These are phyloP conservation scores for Nephila pilipes DNA, from an alignment of 1,140 invertebrate species.

Conservation along the genomic window DNA sequence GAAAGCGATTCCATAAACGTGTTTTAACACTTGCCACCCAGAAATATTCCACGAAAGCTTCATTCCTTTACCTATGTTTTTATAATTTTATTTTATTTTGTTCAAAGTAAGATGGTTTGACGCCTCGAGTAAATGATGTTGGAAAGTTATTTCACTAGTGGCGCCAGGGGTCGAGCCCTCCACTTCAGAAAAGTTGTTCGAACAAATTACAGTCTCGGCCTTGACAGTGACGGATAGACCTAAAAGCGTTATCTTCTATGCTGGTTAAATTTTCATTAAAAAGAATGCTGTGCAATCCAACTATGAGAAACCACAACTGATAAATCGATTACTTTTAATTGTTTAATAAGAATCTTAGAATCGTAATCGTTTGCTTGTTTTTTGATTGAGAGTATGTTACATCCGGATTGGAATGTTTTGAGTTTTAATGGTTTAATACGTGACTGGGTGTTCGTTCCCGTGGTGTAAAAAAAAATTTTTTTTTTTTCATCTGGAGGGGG, in stretches of 20 bases:
- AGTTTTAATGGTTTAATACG: too few relatives aligned
- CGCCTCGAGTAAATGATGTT: constrained; percentile 31
- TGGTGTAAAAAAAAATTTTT: too few relatives aligned
- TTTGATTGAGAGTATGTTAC: background rate
- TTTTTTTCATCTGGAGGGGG: too few relatives aligned
- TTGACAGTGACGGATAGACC: constrained; percentile 6
- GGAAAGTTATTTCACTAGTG: background rate
- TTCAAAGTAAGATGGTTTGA: background rate
- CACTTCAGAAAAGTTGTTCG: constrained; percentile 15
- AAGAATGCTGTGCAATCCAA: background rate
- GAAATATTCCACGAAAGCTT: background rate
- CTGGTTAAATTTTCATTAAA: background rate
- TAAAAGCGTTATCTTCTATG: background rate
- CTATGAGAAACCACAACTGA: background rate
- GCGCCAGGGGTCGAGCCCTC: background rate
- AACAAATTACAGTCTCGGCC: constrained; percentile 27
- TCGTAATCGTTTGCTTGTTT: background rate
- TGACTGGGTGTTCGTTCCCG: too few relatives aligned
- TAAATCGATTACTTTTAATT: constrained; percentile 30
- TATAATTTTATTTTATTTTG: background rate
- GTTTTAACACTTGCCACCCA: constrained; percentile 12
- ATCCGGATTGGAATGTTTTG: too few relatives aligned
- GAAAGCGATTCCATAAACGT: background rate
- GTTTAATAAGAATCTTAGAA: background rate
- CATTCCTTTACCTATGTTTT: background rate